Evolutionary conservation across 2,888 invertebrate genomes (phyloP).

Genomic region (Nemotelus pantherinus): DNA sequence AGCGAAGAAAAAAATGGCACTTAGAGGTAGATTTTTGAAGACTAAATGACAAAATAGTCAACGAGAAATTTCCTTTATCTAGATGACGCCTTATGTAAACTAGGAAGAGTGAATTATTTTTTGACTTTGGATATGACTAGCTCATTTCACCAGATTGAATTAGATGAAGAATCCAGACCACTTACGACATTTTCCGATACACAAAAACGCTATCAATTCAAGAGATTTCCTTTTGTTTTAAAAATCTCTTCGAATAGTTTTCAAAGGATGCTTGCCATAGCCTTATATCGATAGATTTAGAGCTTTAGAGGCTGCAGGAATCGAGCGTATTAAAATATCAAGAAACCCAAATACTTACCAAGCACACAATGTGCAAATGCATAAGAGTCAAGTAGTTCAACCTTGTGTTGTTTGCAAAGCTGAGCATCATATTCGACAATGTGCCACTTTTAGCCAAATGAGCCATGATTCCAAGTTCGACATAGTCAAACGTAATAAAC

Average conservation of each 20-base stretch:
- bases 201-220: slow-evolving; percentile 48
- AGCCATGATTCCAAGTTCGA: too few species aligned
- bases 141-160: slow-evolving; percentile 40
- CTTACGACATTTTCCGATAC: slow-evolving; percentile 48
- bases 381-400: too few species aligned
- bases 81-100: slow-evolving; percentile 44
- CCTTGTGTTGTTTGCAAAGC: too few species aligned
- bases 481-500: too few species aligned
- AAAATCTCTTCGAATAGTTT: slow-evolving; percentile 52
- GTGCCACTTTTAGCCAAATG: too few species aligned
- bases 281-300: slow-evolving; percentile 45
- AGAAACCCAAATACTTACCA: too few species aligned
- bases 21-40: slow-evolving; percentile 17
- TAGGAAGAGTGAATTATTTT: slow-evolving; percentile 46
- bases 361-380: too few species aligned
- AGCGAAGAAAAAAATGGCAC: slow-evolving; percentile 25
- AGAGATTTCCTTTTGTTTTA: slow-evolving; percentile 48
- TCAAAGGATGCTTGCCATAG: slow-evolving; percentile 51
- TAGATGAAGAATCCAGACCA: slow-evolving; percentile 43
- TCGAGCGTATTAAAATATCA: too few species aligned
- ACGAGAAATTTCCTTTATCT: neutral
- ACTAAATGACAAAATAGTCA: slow-evolving; percentile 29
- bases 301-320: too few species aligned
- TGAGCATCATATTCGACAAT: too few species aligned
- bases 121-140: too few species aligned